A percentile compares a stretch with the other conserved stretches of the same genome.
Evolutionary conservation across 2,888 invertebrate species (phyloP).

Genomic region (Hermodice carunculata): DNA sequence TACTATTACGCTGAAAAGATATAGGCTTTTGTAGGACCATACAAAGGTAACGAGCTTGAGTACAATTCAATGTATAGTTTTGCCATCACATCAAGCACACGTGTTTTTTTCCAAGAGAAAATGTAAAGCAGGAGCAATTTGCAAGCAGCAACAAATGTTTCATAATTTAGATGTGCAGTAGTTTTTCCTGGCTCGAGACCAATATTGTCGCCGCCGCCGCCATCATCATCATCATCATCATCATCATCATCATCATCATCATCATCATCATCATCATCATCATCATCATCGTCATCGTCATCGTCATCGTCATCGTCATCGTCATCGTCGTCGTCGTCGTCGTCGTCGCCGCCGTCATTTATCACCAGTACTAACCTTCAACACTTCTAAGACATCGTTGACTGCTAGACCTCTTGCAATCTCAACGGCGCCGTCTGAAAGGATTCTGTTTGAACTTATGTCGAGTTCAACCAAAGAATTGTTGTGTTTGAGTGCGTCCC

Average conservation of each 20-base stretch:
- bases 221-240: constrained; percentile 12
- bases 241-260: constrained; percentile 5
- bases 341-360: neutral
- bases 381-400: constrained; percentile 42
- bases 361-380: constrained; percentile 34
- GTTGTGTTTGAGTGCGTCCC: constrained; percentile 55
- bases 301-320: constrained; percentile 5
- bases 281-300: constrained; percentile 17
- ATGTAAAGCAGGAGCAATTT: too few species aligned
- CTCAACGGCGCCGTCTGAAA: constrained; percentile 49
- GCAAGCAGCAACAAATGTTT: too few species aligned
- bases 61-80: too few species aligned
- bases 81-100: too few species aligned
- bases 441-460: constrained; percentile 58
- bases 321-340: neutral
- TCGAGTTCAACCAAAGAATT: constrained; percentile 55
- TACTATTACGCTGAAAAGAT: too few species aligned
- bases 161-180: too few species aligned
- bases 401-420: constrained; percentile 50
- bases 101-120: too few species aligned
- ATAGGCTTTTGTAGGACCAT: too few species aligned
- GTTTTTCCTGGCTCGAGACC: too few species aligned
- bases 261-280: constrained; percentile 19
- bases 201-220: too few species aligned
- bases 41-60: too few species aligned